Evolutionary conservation across 35 echinoderm and acorn worm genomes (phyloP).

Genomic region (Holothuria glaberrima): DNA sequence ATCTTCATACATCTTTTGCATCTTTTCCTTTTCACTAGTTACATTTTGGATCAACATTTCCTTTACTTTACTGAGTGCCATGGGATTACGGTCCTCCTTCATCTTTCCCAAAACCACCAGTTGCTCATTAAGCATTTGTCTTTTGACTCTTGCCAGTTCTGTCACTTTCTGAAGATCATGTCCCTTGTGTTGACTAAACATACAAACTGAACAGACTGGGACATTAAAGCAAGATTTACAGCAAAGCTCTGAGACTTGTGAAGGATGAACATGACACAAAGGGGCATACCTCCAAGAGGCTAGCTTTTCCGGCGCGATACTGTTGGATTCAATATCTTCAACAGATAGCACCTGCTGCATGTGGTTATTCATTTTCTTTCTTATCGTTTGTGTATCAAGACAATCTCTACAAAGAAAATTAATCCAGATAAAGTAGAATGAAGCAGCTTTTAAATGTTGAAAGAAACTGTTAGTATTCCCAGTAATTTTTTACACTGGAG

Average conservation of each 20-base stretch:
- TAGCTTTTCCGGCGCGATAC: neutral
- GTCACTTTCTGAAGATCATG: neutral
- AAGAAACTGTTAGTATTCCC: too few relatives aligned
- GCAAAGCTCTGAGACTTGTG: neutral
- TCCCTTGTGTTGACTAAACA: neutral
- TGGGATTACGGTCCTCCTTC: neutral
- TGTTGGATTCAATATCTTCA: neutral
- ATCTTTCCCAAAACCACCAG: neutral
- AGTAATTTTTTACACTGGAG: too few relatives aligned
- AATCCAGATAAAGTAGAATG: constrained; percentile 21
- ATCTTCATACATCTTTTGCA: neutral
- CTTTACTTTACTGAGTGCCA: neutral
- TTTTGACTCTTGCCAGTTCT: neutral
- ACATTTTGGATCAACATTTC: neutral
- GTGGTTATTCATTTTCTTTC: neutral
- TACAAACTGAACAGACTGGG: neutral
- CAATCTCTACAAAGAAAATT: constrained; percentile 17
- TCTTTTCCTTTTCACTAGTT: neutral
- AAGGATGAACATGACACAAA: neutral
- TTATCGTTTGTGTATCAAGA: neutral
- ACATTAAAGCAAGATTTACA: neutral
- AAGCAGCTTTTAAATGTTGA: too few relatives aligned
- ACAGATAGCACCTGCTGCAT: neutral
- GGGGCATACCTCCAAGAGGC: neutral
- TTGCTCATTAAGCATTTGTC: neutral